Percentiles rank a stretch among this genome's conserved stretches.
These are phyloP conservation scores for Oryzaephilus surinamensis DNA, from an alignment of 1,140 invertebrate genomes.

Conservation along the genomic window DNA sequence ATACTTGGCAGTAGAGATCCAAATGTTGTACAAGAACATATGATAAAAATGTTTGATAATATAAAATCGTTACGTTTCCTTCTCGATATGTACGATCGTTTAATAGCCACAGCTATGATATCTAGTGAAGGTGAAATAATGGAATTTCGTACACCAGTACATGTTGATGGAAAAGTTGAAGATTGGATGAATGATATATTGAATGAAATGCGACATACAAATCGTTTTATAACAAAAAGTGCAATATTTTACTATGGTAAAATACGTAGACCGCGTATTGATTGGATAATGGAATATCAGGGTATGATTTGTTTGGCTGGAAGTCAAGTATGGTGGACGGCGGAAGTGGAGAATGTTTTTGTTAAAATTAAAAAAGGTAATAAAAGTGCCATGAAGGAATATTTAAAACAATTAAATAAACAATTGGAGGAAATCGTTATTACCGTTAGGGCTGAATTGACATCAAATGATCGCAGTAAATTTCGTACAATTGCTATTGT, in stretches of 20 bases:
- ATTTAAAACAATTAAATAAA: slow-evolving; percentile 64
- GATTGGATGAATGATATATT: slow-evolving; percentile 83
- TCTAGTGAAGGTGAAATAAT: slow-evolving; percentile 79
- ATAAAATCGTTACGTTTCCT: slow-evolving; percentile 60
- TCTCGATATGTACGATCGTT: slow-evolving; percentile 48
- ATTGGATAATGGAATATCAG: slow-evolving; percentile 82
- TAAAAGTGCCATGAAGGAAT: slow-evolving; percentile 82
- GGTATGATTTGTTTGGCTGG: slow-evolving; percentile 79
- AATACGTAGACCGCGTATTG: slow-evolving; percentile 43
- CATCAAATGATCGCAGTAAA: slow-evolving; percentile 73
- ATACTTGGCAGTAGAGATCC: slow-evolving; percentile 78
- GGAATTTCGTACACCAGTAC: slow-evolving; percentile 58
- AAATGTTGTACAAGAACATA: slow-evolving; percentile 75
- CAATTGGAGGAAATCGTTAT: slow-evolving; percentile 78
- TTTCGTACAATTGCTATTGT: slow-evolving; percentile 81
- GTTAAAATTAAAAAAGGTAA: slow-evolving; percentile 60
- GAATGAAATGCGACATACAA: slow-evolving; percentile 71
- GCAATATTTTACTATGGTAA: slow-evolving; percentile 77
- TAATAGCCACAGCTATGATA: slow-evolving; percentile 65
- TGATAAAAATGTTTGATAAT: slow-evolving; percentile 94
- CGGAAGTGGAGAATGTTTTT: slow-evolving; percentile 84
- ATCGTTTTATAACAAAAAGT: slow-evolving; percentile 78
- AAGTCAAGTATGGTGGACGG: slow-evolving; percentile 90
- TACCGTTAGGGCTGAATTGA: slow-evolving; percentile 56
- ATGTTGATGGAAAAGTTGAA: slow-evolving; percentile 58